Base-by-base conservation (phyloP, 2,888 invertebrate species). In the Girardia tigrina region DNA sequence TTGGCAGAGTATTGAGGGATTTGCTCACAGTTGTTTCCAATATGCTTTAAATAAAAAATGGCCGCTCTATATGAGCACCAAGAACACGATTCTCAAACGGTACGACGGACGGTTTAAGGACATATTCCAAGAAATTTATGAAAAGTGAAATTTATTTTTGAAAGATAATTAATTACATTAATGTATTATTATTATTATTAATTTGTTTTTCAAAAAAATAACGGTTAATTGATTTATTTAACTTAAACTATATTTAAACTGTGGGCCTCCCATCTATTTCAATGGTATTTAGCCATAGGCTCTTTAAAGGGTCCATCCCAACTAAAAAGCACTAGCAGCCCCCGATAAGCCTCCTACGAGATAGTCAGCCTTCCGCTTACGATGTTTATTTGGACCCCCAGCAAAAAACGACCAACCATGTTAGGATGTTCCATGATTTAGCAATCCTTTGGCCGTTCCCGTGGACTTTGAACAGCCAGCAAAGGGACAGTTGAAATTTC, bases 21-120 rank as follows among this genome's bases (percentile, higher is more conserved):
- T 92, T 84, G 92, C 91, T 42, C 90, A 91, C 83, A 89, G 91
- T 77, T 91, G 91, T 83, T 90, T 92, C 86, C 90, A 92, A 84
- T 89, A 90, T 80, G 91, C 92, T 56, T 83, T 92, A 77, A 87
- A 87, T 83, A 91, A 91, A 86, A 89, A 90, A 82, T 91, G 90
- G 90, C 92, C 92, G 0, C 86, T 92, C n/a, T 92, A 91, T 84
- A 84, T 92, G 82, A 90, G 90, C 77, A 92, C 92, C 2, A 92
- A 92, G 85, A 92, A 92, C 84, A 92, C 92, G 0, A 92, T 92
- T 81, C 86, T 92, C 72, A 92, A 92, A 85, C 87, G 87, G 78
- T 92, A 92, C 82, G 92, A 92, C 83, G 92, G 92, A 16, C 87
- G 90, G 27, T 92, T 92, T 86, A 92, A 92, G 86, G 92, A 92